Evolutionary conservation across 2,797 vertebrate genomes (phyloP), one percentile per base, ranked within the genome.

Genomic region (Heterohyrax brucei): DNA sequence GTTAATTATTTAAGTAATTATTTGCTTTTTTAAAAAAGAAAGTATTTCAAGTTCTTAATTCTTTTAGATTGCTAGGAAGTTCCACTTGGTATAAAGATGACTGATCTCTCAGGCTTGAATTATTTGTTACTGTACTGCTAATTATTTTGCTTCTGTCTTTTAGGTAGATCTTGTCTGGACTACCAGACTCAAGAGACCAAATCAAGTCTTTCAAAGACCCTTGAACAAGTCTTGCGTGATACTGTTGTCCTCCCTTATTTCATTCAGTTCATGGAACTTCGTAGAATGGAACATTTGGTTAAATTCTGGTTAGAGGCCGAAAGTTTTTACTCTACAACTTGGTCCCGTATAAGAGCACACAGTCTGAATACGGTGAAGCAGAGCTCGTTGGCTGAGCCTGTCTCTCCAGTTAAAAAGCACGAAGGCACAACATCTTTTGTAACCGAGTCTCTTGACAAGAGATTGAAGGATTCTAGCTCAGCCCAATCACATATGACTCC

Each of bases 291-390:
- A 95, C 99, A 99, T 98, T 98, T 99, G 98, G 99, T 99, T 9
- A 99, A 99, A 33, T 99, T 99, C 96, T 99, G 99, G 99, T 88
- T 99, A 95, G 99, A 99, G 98, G 99, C 99, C 0, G 99, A 99
- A 98, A 99, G 99, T 97, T 99, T 99, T 98, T 99, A 99, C 94
- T 99, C 99, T 80, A 98, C 99, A n/a, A 99, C 99, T 50, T 99
- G 99, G 99, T 99, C 99, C 3, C 98, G 99, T 70, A 99, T 99
- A 80, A 98, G 99, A 98, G 99, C 99, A 0, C 99, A 99, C 96
- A 99, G 99, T 98, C 98, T 99, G 92, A 99, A 99, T 98, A 99
- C 99, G 0, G 99, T 99, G 88, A 99, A 99, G 98, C 99, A 99
- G 98, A 99, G 99, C 97, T 99, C 99, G 0, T 90, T 99, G 98